Evolutionary conservation across 2,888 invertebrate genomes (phyloP).

Genomic region (Plagiodera versicolora): DNA sequence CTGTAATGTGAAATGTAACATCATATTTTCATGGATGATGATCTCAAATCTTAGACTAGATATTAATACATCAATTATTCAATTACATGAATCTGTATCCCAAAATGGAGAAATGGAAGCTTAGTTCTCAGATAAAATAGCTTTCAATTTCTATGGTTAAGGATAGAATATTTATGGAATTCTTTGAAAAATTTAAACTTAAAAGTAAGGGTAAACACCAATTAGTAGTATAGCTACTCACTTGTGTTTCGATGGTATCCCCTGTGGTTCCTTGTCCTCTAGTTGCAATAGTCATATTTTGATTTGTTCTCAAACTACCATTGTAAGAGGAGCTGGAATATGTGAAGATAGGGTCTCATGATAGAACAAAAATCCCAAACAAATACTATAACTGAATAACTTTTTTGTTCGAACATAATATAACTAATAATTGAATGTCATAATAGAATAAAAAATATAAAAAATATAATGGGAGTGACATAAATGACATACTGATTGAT

Average conservation of each 20-base stretch:
- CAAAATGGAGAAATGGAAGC: too few relatives aligned
- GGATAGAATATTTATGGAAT: too few relatives aligned
- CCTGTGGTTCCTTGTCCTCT: slow-evolving; percentile 64
- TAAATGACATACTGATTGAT: slow-evolving; percentile 43
- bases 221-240: slow-evolving; percentile 28
- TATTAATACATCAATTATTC: too few relatives aligned
- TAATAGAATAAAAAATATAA: slow-evolving; percentile 26
- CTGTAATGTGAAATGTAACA: too few relatives aligned
- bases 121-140: too few relatives aligned
- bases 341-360: slow-evolving; percentile 13
- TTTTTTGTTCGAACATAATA: background rate
- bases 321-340: slow-evolving; percentile 44
- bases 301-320: slow-evolving; percentile 46
- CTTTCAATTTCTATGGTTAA: too few relatives aligned
- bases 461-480: slow-evolving; percentile 54
- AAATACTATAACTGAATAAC: background rate
- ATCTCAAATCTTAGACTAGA: too few relatives aligned
- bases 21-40: too few relatives aligned
- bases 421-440: slow-evolving; percentile 23
- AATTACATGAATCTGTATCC: too few relatives aligned
- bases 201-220: too few relatives aligned
- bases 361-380: background rate
- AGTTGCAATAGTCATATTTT: slow-evolving; percentile 65
- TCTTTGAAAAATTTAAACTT: too few relatives aligned
- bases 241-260: slow-evolving; percentile 60